phyloP scores from a whole-genome alignment of 2,797 vertebrate species.

The Clarias fuscus region DNA sequence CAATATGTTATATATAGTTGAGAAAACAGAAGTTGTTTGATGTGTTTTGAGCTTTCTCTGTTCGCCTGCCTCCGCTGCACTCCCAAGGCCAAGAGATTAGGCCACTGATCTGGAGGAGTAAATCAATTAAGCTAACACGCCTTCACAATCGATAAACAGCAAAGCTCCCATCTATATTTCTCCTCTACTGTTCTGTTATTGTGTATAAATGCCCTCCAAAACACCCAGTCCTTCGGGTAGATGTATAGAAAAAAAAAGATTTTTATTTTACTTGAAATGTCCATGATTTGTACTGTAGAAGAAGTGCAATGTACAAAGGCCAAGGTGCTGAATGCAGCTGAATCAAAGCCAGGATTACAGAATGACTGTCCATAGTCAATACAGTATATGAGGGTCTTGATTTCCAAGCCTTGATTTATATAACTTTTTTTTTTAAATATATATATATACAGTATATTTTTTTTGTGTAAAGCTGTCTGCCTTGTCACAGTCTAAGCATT shows the following conservation, averaged over 20 bases:
- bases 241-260: conserved; percentile 53
- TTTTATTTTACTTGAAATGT: neutral
- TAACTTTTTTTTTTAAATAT: conserved; percentile 63
- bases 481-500: conserved; percentile 49
- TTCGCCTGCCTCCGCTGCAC: conserved; percentile 57
- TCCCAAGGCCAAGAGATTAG: conserved; percentile 70
- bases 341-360: conserved; percentile 70
- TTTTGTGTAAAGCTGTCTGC: conserved; percentile 66
- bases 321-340: conserved; percentile 60
- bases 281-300: conserved; percentile 14
- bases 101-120: conserved; percentile 72
- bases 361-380: conserved; percentile 67
- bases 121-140: conserved; percentile 77
- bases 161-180: conserved; percentile 65
- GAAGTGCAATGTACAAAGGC: conserved; percentile 51
- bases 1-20: neutral
- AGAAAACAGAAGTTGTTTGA: conserved; percentile 6
- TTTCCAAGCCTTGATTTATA: conserved; percentile 66
- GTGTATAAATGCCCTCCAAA: conserved; percentile 62
- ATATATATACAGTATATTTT: too few relatives aligned
- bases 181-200: conserved; percentile 58
- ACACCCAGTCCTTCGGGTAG: conserved; percentile 56
- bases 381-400: conserved; percentile 38
- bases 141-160: conserved; percentile 75
- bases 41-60: conserved; percentile 14